These are phyloP conservation scores for Neosilurus hyrtlii DNA, from an alignment of 2,797 vertebrate species.

Conservation along the genomic window DNA sequence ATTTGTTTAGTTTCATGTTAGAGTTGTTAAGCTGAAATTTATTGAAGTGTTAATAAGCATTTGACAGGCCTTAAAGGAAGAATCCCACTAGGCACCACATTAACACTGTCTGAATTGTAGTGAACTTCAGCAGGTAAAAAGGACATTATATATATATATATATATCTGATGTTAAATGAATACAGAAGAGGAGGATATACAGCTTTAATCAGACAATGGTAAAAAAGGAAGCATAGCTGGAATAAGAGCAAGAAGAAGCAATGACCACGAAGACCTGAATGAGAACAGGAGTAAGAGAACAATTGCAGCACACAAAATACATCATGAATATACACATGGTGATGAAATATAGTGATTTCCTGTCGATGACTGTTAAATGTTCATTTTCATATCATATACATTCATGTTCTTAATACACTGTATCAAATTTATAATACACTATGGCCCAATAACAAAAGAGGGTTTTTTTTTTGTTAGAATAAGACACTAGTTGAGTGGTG, in stretches of 20 bases:
- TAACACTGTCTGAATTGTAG: slow-evolving; percentile 2
- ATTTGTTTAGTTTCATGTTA: neutral
- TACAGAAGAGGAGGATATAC: neutral
- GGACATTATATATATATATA: neutral
- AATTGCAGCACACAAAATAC: neutral
- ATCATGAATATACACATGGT: neutral
- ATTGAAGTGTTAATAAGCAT: neutral
- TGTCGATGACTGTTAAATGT: neutral
- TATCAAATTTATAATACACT: neutral
- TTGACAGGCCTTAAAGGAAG: neutral
- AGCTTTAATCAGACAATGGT: slow-evolving; percentile 28
- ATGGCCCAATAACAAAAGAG: neutral
- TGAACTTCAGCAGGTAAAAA: slow-evolving; percentile 26
- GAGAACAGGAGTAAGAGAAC: slow-evolving; percentile 46
- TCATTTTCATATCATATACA: neutral
- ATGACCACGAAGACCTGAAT: neutral
- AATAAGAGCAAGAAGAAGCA: slow-evolving; percentile 42
- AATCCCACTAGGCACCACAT: neutral
- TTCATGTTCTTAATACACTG: neutral
- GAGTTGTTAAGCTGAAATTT: neutral
- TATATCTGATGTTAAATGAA: neutral
- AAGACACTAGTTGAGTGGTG: neutral
- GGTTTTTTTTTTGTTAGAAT: neutral
- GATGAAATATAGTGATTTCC: neutral
- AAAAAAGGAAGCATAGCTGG: slow-evolving; percentile 20